Conservation (phyloP, 2,797 vertebrate species). For the Octomys mimax region DNA sequence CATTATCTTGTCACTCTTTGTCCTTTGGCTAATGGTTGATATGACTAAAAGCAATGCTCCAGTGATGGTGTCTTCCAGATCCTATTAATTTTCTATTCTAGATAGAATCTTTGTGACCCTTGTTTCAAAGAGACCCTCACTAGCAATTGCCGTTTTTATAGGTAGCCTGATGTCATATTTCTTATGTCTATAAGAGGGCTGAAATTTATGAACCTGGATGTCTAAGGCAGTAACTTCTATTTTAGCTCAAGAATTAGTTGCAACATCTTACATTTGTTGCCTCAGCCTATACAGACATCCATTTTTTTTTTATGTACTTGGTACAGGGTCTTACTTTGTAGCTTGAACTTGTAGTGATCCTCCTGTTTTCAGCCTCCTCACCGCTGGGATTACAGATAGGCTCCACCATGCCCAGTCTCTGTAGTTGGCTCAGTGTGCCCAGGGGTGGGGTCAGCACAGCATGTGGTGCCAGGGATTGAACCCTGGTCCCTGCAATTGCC, state of each 20-base stretch:
- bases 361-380: too few species aligned
- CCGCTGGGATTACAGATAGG: too few species aligned
- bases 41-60: slow-evolving; percentile 18
- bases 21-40: slow-evolving; percentile 33
- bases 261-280: not conserved
- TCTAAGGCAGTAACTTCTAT: not conserved
- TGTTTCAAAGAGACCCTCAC: slow-evolving; percentile 9
- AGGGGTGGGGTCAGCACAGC: too few species aligned
- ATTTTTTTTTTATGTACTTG: not conserved
- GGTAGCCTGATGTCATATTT: not conserved
- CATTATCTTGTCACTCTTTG: slow-evolving; percentile 33
- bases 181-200: not conserved
- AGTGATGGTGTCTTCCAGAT: not conserved
- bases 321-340: too few species aligned
- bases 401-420: too few species aligned
- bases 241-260: slow-evolving; percentile 24
- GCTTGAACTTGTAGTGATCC: too few species aligned
- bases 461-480: too few species aligned
- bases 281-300: not conserved
- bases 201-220: not conserved
- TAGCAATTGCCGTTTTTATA: not conserved
- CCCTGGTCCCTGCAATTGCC: too few species aligned
- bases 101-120: not conserved
- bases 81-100: not conserved
- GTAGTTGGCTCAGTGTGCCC: too few species aligned